A percentile compares a stretch with the other conserved stretches of the same genome.
These are phyloP conservation scores for Craniophora ligustri DNA, from an alignment of 2,888 invertebrate genomes.

Conservation along the genomic window DNA sequence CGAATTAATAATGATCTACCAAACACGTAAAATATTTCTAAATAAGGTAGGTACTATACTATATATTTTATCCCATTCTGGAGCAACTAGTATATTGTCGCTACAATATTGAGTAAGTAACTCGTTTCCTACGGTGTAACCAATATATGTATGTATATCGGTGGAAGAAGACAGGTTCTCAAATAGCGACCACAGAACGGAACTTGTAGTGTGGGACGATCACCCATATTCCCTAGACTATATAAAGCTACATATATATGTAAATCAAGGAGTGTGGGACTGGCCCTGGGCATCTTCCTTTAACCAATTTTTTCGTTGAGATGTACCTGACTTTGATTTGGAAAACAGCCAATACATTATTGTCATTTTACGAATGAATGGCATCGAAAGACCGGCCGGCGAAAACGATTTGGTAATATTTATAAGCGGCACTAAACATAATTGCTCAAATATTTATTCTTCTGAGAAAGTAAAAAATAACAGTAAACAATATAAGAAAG, in stretches of 20 bases:
- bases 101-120: not conserved
- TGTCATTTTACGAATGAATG: not conserved
- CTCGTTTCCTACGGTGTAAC: not conserved
- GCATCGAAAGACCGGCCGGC: not conserved
- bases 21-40: too few species aligned
- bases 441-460: not conserved
- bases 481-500: constrained; percentile 45
- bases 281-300: too few species aligned
- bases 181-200: constrained; percentile 18
- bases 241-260: not conserved
- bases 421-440: not conserved
- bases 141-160: constrained; percentile 8
- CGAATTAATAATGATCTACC: too few species aligned
- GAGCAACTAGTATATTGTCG: too few species aligned
- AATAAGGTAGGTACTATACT: too few species aligned
- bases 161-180: constrained; percentile 11
- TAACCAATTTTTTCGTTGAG: too few species aligned
- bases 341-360: not conserved
- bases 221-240: not conserved
- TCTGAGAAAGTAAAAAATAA: constrained; percentile 12
- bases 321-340: too few species aligned
- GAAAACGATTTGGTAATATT: not conserved
- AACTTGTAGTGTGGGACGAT: constrained; percentile 4
- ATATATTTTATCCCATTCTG: too few species aligned
- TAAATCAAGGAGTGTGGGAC: too few species aligned